Evolutionary conservation across 2,113 vertebrate species (phyloP).

Genomic region (Hylia prasina): DNA sequence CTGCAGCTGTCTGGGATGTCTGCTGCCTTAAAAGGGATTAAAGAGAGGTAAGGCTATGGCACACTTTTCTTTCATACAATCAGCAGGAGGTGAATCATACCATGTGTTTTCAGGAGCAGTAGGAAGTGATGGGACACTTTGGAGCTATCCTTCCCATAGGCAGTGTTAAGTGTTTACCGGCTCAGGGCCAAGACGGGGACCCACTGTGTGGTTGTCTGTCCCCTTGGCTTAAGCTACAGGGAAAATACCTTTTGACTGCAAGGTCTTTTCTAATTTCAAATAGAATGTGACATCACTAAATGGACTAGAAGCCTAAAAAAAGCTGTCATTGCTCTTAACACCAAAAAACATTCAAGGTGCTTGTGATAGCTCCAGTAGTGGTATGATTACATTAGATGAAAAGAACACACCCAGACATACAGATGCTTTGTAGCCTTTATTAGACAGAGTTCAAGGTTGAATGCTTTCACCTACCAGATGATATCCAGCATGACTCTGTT

Average conservation of each 20-base stretch:
- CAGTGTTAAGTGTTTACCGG: background rate
- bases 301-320: background rate
- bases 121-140: background rate
- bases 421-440: background rate
- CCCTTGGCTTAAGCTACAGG: background rate
- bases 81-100: background rate
- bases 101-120: background rate
- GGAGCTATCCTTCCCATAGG: background rate
- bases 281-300: background rate
- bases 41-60: background rate
- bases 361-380: background rate
- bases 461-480: background rate
- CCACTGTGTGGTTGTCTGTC: background rate
- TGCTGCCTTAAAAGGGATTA: background rate
- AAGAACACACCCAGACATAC: background rate
- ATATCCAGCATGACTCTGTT: background rate
- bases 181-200: background rate
- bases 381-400: background rate
- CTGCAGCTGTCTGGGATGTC: background rate
- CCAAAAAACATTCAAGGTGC: background rate
- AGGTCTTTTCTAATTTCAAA: background rate
- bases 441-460: background rate
- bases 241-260: background rate
- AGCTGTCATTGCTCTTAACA: background rate
- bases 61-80: background rate